These are phyloP conservation scores for Spinus pinus DNA, from an alignment of 2,797 vertebrate genomes.

Conservation along the genomic window DNA sequence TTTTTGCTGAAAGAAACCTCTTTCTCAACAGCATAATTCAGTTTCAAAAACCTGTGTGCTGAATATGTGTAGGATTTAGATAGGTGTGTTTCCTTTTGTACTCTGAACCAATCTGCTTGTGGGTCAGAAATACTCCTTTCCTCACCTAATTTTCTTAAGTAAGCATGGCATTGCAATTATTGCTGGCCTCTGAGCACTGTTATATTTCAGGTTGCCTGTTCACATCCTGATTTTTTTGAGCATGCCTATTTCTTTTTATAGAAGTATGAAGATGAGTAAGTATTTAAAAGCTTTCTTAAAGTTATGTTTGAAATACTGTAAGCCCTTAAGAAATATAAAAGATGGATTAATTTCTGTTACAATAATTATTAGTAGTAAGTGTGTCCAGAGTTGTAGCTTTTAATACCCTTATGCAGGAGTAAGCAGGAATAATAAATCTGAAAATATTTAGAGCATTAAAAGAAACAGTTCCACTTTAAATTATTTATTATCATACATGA, in stretches of 20 bases:
- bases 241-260: neutral
- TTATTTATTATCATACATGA: neutral
- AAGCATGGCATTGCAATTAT: neutral
- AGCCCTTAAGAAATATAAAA: neutral
- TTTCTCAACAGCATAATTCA: neutral
- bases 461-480: neutral
- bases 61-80: neutral
- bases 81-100: neutral
- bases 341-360: neutral
- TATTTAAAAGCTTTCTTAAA: neutral
- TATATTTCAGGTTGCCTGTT: neutral
- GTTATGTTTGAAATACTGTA: neutral
- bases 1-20: neutral
- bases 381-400: neutral
- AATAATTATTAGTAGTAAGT: neutral
- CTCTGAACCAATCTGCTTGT: neutral
- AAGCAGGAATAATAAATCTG: constrained; percentile 21
- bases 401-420: neutral
- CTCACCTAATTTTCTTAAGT: neutral
- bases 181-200: neutral
- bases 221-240: neutral
- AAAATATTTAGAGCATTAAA: constrained; percentile 9
- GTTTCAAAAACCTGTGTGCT: neutral
- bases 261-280: neutral
- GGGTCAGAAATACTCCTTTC: neutral